Percentiles rank a stretch among this genome's conserved stretches.
These are phyloP conservation scores for Caenorhabditis sp. DNA, from an alignment of 2,888 invertebrate species.

Conservation along the genomic window DNA sequence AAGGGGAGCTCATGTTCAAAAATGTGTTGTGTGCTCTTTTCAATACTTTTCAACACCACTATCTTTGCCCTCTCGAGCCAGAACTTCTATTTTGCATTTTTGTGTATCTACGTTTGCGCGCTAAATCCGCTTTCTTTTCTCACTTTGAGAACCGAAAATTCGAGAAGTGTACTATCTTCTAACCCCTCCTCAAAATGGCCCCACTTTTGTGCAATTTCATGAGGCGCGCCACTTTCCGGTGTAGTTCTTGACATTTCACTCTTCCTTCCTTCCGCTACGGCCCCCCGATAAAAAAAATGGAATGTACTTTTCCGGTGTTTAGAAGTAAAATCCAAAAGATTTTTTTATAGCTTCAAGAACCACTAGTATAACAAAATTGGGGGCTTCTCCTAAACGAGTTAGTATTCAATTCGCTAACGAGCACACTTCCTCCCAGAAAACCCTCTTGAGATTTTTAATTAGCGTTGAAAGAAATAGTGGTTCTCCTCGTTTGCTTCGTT, in stretches of 20 bases:
- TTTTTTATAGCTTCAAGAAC: not conserved
- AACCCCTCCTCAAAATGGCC: constrained; percentile 11
- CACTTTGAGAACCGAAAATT: not conserved
- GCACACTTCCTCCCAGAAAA: constrained; percentile 27
- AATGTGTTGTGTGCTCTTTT: constrained; percentile 56
- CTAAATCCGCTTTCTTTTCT: not conserved
- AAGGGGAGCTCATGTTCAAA: constrained; percentile 55
- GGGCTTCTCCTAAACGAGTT: constrained; percentile 17
- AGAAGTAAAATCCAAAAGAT: not conserved
- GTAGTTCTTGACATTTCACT: constrained; percentile 32
- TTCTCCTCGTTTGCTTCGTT: not conserved
- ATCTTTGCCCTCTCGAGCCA: constrained; percentile 21
- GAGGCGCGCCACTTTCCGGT: constrained; percentile 7
- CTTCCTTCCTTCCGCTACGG: not conserved
- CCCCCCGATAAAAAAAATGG: not conserved
- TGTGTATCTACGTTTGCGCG: not conserved
- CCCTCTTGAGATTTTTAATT: constrained; percentile 63
- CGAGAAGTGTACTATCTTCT: constrained; percentile 21
- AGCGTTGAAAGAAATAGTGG: constrained; percentile 9
- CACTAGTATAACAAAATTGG: not conserved
- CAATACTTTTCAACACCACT: constrained; percentile 28
- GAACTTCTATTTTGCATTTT: constrained; percentile 7
- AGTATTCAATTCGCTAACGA: constrained; percentile 53
- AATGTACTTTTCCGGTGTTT: constrained; percentile 33
- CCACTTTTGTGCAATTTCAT: constrained; percentile 44